Evolutionary conservation across 2,113 vertebrate genomes (phyloP).

Genomic region (Verasper variegatus): DNA sequence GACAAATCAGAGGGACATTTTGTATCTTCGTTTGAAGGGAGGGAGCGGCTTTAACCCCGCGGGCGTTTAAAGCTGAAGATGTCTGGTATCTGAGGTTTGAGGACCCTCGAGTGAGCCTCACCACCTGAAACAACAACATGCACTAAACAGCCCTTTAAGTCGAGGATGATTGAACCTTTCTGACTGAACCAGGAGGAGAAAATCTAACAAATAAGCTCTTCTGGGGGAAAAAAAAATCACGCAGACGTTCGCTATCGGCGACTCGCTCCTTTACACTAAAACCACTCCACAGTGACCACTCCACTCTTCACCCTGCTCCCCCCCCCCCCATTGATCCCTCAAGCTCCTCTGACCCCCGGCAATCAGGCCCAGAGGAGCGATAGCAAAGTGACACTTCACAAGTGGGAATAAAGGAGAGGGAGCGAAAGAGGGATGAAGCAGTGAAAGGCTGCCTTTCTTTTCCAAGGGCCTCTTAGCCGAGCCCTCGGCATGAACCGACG

Average conservation of each 20-base stretch:
- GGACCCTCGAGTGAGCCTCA: constrained; percentile 29
- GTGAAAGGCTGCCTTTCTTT: constrained; percentile 73
- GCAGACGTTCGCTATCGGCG: not conserved
- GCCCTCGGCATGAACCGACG: constrained; percentile 47
- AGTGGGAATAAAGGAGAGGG: constrained; percentile 54
- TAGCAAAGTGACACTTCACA: constrained; percentile 76
- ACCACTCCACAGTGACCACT: not conserved
- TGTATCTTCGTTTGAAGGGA: constrained; percentile 30
- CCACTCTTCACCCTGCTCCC: constrained; percentile 5
- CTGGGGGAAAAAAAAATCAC: too few relatives aligned
- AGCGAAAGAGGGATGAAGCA: constrained; percentile 53
- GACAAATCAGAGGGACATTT: constrained; percentile 62
- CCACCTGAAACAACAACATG: constrained; percentile 28
- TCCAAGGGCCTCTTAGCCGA: constrained; percentile 49
- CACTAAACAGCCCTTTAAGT: not conserved
- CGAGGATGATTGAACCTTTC: constrained; percentile 16
- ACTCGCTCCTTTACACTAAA: constrained; percentile 1
- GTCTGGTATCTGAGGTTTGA: constrained; percentile 44
- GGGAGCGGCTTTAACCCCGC: constrained; percentile 36
- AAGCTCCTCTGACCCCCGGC: constrained; percentile 55
- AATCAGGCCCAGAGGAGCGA: constrained; percentile 63
- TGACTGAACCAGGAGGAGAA: constrained; percentile 2
- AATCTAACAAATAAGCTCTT: constrained; percentile 29
- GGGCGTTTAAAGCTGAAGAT: constrained; percentile 22
- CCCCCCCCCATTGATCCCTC: constrained; percentile 69